phyloP scores from a whole-genome alignment of 2,888 invertebrate species.

The Meteorus cinctellus region DNA sequence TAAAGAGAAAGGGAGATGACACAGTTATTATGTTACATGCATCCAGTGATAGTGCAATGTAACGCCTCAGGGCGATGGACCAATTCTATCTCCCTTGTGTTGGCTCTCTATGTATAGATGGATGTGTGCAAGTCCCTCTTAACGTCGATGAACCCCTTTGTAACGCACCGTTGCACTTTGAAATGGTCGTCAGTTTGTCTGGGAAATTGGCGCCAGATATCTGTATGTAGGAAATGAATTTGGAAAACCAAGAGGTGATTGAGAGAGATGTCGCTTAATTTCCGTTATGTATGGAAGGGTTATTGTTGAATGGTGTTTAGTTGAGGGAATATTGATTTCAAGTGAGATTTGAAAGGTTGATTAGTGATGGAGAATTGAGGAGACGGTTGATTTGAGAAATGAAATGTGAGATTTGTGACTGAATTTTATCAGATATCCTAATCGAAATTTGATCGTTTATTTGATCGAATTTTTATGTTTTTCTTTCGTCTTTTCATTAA shows the following conservation, averaged over 20 bases:
- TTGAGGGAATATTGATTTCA: neutral
- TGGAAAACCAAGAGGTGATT: slow-evolving; percentile 57
- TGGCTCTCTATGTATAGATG: slow-evolving; percentile 28
- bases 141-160: slow-evolving; percentile 67
- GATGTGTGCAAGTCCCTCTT: slow-evolving; percentile 25
- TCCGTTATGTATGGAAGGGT: neutral
- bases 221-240: slow-evolving; percentile 64
- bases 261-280: neutral
- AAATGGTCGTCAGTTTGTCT: slow-evolving; percentile 39
- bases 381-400: no score
- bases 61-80: slow-evolving; percentile 65
- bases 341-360: no score
- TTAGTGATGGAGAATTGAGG: no score
- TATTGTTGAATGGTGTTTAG: neutral
- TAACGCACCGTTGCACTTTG: slow-evolving; percentile 66
- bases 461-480: no score
- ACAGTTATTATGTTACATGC: slow-evolving; percentile 67
- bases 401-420: no score
- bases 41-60: slow-evolving; percentile 62
- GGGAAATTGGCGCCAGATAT: slow-evolving; percentile 40
- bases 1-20: slow-evolving; percentile 55
- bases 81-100: slow-evolving; percentile 47
- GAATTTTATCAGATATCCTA: no score
- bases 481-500: no score
- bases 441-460: no score